Evolutionary conservation across 1,140 invertebrate species (phyloP), one percentile per base, ranked within the genome.

Genomic region (Drosophila prosaltans): DNA sequence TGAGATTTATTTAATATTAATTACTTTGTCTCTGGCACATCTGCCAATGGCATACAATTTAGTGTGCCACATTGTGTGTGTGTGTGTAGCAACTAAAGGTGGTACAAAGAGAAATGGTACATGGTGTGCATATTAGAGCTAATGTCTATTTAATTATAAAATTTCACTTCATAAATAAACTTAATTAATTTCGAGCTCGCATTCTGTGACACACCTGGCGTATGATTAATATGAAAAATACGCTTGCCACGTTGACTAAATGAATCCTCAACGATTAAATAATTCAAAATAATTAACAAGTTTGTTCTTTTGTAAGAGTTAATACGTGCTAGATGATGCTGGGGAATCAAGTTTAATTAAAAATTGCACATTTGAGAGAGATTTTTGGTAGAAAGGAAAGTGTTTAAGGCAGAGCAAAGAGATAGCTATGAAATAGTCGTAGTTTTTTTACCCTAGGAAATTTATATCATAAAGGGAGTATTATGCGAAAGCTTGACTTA

Each of bases 151-250:
- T 86, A 88, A 86, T 88, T 79, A 88, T 16, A 88, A 51, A 83
- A 88, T 80, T 80, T 74, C 58, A 70, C 83, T 77, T 79, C 68
- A 82, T 81, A 76, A 86, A 88, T 80, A 86, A 86, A 80, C 84
- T 81, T 51, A 86, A 86, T 86, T 89, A 86, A 83, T 78, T 78
- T 70, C 16, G 43, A 68, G 67, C 72, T 16, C 16, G 63, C 81
- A 64, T 51, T 43, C 57, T 59, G 48, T 41, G 55, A 51, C 83
- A 86, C 82, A 86, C 82, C 83, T 88, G 82, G 83, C 83, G 70
- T 80, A 88, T 86, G 83, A 86, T 83, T 88, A 88, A 88, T 88
- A 65, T 65, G 65, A 58, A 7, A 55, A 76, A 40, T 40, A 9
- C 59, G 7, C 51, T 40, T 40, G 40, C 24, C 30, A 36, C 10